A percentile compares a stretch with the other conserved stretches of the same genome.
Evolutionary conservation across 1,140 invertebrate genomes (phyloP).

Genomic region (Apis laboriosa): DNA sequence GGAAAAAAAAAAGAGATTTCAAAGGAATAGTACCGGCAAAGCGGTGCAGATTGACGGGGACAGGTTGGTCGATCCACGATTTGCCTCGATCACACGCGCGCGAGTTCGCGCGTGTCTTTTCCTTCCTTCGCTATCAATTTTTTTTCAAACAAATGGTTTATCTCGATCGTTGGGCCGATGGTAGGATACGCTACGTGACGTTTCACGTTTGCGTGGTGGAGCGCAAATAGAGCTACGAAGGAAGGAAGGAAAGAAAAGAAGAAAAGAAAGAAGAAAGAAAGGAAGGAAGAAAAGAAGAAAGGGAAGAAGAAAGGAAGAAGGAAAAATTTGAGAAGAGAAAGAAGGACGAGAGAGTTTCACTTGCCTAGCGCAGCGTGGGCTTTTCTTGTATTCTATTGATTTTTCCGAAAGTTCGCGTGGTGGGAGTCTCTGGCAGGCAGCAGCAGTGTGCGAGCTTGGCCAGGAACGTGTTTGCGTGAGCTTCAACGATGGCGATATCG

Average conservation of each 20-base stretch:
- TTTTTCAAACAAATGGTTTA: constrained; percentile 11
- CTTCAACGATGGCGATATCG: constrained; percentile 59
- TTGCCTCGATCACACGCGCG: not conserved
- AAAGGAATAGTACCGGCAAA: not conserved
- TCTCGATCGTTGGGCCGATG: constrained; percentile 1
- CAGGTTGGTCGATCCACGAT: constrained; percentile 1
- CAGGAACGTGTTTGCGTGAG: constrained; percentile 63
- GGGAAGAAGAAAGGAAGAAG: not conserved
- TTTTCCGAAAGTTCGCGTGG: constrained; percentile 78
- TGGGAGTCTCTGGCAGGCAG: constrained; percentile 72
- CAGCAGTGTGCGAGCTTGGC: constrained; percentile 72
- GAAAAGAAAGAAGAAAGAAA: not conserved
- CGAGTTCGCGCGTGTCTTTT: too few species aligned
- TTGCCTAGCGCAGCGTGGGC: constrained; percentile 73
- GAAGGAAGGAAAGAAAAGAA: too few species aligned
- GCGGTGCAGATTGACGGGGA: not conserved
- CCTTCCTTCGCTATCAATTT: not conserved
- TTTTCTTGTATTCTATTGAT: constrained; percentile 82
- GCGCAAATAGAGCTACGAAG: not conserved
- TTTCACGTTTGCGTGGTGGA: not conserved
- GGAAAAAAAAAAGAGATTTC: not conserved
- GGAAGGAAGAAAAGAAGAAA: not conserved
- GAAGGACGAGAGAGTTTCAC: constrained; percentile 56
- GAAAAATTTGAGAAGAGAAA: constrained; percentile 10
- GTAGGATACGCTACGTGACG: not conserved